These are phyloP conservation scores for Camponotus floridanus DNA, from an alignment of 1,140 invertebrate genomes.

Conservation along the genomic window DNA sequence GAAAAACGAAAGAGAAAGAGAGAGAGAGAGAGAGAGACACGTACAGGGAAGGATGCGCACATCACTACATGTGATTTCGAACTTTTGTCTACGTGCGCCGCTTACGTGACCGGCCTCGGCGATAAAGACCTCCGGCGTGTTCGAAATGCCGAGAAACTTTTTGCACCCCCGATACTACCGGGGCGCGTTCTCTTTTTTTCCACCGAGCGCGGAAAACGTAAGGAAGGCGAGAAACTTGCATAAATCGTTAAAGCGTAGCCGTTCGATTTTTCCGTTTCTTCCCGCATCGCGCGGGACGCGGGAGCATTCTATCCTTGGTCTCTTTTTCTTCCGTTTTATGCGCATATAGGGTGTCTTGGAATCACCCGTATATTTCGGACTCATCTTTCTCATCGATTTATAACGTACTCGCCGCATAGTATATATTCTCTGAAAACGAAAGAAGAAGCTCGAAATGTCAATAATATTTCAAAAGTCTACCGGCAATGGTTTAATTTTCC, in stretches of 20 bases:
- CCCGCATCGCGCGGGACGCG: slow-evolving; percentile 42
- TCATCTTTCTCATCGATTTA: neutral
- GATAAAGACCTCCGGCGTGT: slow-evolving; percentile 64
- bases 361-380: neutral
- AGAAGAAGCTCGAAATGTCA: neutral
- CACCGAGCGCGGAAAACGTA: slow-evolving; percentile 43
- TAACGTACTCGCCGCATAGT: neutral
- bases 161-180: slow-evolving; percentile 45
- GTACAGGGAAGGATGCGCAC: slow-evolving; percentile 47
- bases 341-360: neutral
- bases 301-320: neutral
- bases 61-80: slow-evolving; percentile 65
- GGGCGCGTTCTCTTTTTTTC: slow-evolving; percentile 13
- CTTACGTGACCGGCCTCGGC: slow-evolving; percentile 61
- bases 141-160: slow-evolving; percentile 57
- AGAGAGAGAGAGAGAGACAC: slow-evolving; percentile 6
- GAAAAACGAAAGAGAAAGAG: neutral
- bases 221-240: slow-evolving; percentile 58
- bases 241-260: slow-evolving; percentile 60
- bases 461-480: neutral
- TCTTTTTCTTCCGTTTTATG: neutral
- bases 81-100: slow-evolving; percentile 64
- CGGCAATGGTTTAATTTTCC: neutral
- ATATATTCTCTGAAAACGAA: neutral
- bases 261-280: slow-evolving; percentile 51